Evolutionary conservation across 2,888 invertebrate genomes (phyloP).

Genomic region (Beris chalybata): DNA sequence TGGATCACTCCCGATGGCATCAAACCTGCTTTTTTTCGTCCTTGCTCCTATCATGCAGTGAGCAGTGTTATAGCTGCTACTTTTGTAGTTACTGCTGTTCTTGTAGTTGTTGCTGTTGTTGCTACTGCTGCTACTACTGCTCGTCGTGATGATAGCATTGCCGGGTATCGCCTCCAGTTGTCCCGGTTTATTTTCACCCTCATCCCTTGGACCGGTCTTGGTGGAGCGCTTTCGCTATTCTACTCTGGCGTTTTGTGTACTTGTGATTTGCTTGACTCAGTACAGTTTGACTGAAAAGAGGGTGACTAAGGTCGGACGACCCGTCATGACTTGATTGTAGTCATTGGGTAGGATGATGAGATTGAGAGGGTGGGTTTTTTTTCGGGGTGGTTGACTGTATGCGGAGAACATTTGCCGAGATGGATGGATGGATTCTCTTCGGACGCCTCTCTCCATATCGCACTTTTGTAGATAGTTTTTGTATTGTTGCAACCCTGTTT

Average conservation of each 20-base stretch:
- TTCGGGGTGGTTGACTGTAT: neutral
- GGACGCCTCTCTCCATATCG: slow-evolving; percentile 1
- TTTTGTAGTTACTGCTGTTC: slow-evolving; percentile 16
- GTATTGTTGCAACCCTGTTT: neutral
- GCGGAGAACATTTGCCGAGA: slow-evolving; percentile 6
- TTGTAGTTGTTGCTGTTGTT: slow-evolving; percentile 12
- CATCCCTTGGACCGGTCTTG: neutral
- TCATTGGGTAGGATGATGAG: slow-evolving; percentile 9
- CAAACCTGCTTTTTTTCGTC: slow-evolving; percentile 17
- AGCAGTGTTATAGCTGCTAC: slow-evolving; percentile 4
- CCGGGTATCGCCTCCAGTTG: slow-evolving; percentile 3
- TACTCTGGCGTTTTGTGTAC: neutral
- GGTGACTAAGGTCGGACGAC: slow-evolving; percentile 34
- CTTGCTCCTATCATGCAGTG: slow-evolving; percentile 14
- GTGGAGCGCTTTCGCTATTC: neutral
- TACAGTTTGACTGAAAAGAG: slow-evolving; percentile 35
- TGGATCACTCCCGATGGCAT: slow-evolving; percentile 26
- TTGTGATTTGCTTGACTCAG: slow-evolving; percentile 23
- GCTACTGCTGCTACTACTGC: slow-evolving; percentile 3
- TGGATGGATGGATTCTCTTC: slow-evolving; percentile 24
- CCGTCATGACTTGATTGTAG: slow-evolving; percentile 20
- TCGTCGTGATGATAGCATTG: neutral
- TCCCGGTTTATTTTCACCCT: neutral
- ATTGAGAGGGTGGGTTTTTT: neutral
- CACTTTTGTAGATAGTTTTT: neutral